Percentiles rank a stretch among this genome's conserved stretches.
Evolutionary conservation across 2,113 vertebrate genomes (phyloP).

Genomic region (Danio rerio): DNA sequence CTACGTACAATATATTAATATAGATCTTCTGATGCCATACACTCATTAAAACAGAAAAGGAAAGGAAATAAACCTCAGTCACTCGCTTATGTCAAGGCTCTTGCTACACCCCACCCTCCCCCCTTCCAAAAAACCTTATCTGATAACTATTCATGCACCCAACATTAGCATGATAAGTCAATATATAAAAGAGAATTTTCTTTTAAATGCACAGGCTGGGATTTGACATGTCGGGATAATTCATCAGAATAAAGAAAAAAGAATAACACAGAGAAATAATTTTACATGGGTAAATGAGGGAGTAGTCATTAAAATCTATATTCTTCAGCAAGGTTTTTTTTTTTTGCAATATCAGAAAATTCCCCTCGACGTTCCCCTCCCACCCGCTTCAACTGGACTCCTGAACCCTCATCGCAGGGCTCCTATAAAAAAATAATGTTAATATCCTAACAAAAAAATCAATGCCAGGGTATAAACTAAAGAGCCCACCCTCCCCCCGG

Average conservation of each 20-base stretch:
- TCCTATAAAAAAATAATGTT: conserved; percentile 64
- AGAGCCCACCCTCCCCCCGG: conserved; percentile 63
- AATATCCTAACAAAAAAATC: conserved; percentile 59
- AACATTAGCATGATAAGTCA: conserved; percentile 70
- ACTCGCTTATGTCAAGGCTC: conserved; percentile 71
- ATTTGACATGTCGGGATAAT: conserved; percentile 60
- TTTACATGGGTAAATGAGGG: conserved; percentile 49
- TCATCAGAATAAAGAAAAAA: conserved; percentile 42
- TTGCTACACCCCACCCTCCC: conserved; percentile 51
- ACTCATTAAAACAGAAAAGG: conserved; percentile 72
- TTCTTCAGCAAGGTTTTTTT: conserved; percentile 59
- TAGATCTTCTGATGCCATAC: conserved; percentile 85
- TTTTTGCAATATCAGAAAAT: conserved; percentile 58
- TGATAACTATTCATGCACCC: conserved; percentile 72
- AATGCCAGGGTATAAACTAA: conserved; percentile 64
- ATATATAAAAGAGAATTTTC: conserved; percentile 73
- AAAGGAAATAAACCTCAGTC: conserved; percentile 64
- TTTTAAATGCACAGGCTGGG: conserved; percentile 68
- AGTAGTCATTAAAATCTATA: conserved; percentile 54
- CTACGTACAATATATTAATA: conserved; percentile 91
- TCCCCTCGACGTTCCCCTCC: neutral
- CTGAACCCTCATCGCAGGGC: conserved; percentile 53
- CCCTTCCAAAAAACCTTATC: conserved; percentile 42
- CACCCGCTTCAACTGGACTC: neutral
- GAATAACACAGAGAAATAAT: conserved; percentile 47